Evolutionary conservation across 2,888 invertebrate genomes (phyloP).

Genomic region (Cosmopolites sordidus): DNA sequence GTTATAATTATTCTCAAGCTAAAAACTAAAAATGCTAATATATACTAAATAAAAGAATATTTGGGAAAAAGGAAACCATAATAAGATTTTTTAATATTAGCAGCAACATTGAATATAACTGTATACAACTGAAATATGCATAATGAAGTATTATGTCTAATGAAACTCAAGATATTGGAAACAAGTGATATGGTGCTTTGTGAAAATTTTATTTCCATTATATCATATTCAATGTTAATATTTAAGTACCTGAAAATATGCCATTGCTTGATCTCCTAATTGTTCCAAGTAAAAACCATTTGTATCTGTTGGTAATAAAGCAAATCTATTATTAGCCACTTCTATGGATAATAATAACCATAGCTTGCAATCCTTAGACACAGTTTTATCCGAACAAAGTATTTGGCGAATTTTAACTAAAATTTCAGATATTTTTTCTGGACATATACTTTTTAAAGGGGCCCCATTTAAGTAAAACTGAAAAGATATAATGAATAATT

Average conservation of each 20-base stretch:
- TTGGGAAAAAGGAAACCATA: no score
- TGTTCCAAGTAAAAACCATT: constrained; percentile 45
- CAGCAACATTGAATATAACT: no score
- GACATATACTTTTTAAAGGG: constrained; percentile 33
- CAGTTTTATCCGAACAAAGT: constrained; percentile 40
- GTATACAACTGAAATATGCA: no score
- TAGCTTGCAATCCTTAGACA: constrained; percentile 42
- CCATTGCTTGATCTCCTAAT: constrained; percentile 42
- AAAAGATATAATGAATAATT: constrained; percentile 27
- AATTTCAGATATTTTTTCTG: constrained; percentile 40
- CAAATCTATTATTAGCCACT: constrained; percentile 43
- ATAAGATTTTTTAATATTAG: no score
- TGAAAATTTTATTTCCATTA: no score
- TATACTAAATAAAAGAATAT: no score
- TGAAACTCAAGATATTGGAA: no score
- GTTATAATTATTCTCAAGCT: no score
- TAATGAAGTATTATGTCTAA: no score
- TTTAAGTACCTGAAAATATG: constrained; percentile 43
- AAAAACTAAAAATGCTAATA: no score
- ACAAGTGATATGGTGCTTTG: no score
- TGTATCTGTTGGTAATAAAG: constrained; percentile 41
- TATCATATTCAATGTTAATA: no score
- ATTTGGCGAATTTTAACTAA: constrained; percentile 41
- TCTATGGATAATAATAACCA: constrained; percentile 48
- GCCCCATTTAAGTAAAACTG: constrained; percentile 46